These are phyloP conservation scores for Polydrusus cervinus DNA, from an alignment of 2,888 invertebrate species.

Conservation along the genomic window DNA sequence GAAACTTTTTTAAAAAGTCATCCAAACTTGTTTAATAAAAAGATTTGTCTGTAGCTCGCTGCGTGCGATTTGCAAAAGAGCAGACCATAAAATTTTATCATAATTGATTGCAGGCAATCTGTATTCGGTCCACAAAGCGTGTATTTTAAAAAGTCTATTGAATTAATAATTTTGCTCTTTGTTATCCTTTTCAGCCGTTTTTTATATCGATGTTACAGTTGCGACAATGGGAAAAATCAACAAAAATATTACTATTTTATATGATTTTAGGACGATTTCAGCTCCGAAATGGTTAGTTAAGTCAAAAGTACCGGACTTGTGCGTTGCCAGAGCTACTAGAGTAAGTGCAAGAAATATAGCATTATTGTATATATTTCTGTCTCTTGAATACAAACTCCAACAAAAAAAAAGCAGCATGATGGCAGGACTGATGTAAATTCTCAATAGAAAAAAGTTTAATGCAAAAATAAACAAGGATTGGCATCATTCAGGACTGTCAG, in stretches of 20 bases:
- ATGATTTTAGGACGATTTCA: no score
- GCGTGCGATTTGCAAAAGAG: conserved; percentile 20
- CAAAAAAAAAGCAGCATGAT: no score
- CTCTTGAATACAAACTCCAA: no score
- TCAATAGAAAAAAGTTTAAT: no score
- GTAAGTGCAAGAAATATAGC: no score
- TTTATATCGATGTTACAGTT: neutral
- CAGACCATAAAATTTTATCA: conserved; percentile 28
- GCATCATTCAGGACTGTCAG: no score
- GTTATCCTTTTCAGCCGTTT: neutral
- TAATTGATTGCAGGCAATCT: conserved; percentile 24
- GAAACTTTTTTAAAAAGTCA: conserved; percentile 26
- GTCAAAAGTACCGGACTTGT: no score
- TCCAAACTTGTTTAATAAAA: conserved; percentile 42
- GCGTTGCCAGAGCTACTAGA: no score
- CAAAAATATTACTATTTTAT: neutral
- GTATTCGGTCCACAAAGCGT: conserved; percentile 2
- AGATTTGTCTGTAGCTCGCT: conserved; percentile 32
- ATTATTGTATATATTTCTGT: no score
- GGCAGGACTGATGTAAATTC: no score
- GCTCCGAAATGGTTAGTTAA: no score
- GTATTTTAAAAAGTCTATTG: conserved; percentile 29
- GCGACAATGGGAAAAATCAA: neutral
- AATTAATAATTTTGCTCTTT: conserved; percentile 21
- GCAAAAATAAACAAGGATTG: no score